These are phyloP conservation scores for Philypnodon macrostomus DNA, from an alignment of 2,797 vertebrate genomes.

Conservation along the genomic window DNA sequence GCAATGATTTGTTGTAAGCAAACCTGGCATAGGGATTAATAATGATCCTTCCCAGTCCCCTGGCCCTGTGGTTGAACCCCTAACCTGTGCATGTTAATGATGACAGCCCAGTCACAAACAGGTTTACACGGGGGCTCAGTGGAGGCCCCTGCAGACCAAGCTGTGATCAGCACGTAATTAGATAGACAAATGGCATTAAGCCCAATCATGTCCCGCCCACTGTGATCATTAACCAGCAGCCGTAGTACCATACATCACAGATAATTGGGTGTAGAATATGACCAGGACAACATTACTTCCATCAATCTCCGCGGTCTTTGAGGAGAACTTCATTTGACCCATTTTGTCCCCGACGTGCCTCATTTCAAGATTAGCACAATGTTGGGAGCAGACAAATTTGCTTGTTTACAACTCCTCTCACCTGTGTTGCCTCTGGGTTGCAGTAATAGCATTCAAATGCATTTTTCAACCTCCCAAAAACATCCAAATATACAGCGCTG, in stretches of 20 bases:
- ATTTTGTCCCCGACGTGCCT: slow-evolving; percentile 30
- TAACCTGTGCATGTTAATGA: slow-evolving; percentile 66
- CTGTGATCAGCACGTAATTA: slow-evolving; percentile 89
- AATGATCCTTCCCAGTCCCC: too few species aligned
- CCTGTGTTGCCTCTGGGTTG: too few species aligned
- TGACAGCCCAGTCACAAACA: slow-evolving; percentile 34
- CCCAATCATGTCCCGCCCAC: slow-evolving; percentile 87
- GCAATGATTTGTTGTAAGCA: slow-evolving; percentile 39
- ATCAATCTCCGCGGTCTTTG: slow-evolving; percentile 76
- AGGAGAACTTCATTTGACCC: slow-evolving; percentile 79
- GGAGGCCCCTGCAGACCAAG: too few species aligned
- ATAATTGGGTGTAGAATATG: slow-evolving; percentile 91
- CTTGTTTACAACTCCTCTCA: not conserved
- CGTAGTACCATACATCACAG: slow-evolving; percentile 85
- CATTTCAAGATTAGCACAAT: too few species aligned
- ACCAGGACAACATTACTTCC: slow-evolving; percentile 77
- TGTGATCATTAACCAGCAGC: slow-evolving; percentile 84
- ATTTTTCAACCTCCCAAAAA: too few species aligned
- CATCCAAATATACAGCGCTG: not conserved
- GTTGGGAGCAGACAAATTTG: not conserved
- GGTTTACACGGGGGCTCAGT: too few species aligned
- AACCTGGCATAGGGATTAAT: slow-evolving; percentile 58
- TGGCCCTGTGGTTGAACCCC: slow-evolving; percentile 50
- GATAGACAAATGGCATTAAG: slow-evolving; percentile 87
- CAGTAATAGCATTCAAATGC: too few species aligned